Percentiles rank a stretch among this genome's conserved stretches.
Conservation (phyloP, 2,113 vertebrate species). For the Limanda limanda region DNA sequence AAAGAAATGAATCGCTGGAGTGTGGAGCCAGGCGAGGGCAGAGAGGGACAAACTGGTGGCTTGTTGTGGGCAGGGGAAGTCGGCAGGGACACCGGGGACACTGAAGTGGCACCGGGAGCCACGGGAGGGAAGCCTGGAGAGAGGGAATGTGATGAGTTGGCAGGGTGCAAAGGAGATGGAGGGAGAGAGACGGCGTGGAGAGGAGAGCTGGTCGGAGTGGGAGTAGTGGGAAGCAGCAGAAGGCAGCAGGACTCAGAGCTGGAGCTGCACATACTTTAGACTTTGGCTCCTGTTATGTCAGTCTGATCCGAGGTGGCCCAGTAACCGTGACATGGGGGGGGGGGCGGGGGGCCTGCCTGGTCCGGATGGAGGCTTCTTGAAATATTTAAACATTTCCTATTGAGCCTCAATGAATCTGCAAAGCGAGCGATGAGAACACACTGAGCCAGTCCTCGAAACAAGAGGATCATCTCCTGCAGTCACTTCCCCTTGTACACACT, state of each 20-base stretch:
- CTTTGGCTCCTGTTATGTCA: constrained; percentile 42
- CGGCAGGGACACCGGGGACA: background rate
- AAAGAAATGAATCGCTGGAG: constrained; percentile 29
- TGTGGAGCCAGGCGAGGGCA: constrained; percentile 20
- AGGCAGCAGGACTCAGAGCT: constrained; percentile 50
- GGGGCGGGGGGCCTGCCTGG: background rate
- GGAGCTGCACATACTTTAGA: constrained; percentile 33
- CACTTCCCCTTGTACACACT: background rate
- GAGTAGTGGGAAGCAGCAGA: constrained; percentile 25
- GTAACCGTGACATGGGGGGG: constrained; percentile 25
- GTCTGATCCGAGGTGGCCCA: constrained; percentile 23
- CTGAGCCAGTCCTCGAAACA: too few species aligned
- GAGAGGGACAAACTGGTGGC: constrained; percentile 53
- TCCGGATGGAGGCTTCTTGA: background rate
- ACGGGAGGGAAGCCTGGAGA: constrained; percentile 4
- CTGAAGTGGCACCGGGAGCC: too few species aligned
- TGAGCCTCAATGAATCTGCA: too few species aligned
- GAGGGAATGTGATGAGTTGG: constrained; percentile 48
- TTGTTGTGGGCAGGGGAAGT: constrained; percentile 26
- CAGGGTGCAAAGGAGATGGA: constrained; percentile 19
- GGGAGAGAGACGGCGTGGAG: background rate
- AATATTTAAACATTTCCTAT: too few species aligned
- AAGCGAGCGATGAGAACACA: too few species aligned
- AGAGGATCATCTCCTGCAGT: too few species aligned
- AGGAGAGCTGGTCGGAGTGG: background rate